Percentiles rank a stretch among this genome's conserved stretches.
Conservation (phyloP, 2,888 invertebrate species). For the Laothoe populi region DNA sequence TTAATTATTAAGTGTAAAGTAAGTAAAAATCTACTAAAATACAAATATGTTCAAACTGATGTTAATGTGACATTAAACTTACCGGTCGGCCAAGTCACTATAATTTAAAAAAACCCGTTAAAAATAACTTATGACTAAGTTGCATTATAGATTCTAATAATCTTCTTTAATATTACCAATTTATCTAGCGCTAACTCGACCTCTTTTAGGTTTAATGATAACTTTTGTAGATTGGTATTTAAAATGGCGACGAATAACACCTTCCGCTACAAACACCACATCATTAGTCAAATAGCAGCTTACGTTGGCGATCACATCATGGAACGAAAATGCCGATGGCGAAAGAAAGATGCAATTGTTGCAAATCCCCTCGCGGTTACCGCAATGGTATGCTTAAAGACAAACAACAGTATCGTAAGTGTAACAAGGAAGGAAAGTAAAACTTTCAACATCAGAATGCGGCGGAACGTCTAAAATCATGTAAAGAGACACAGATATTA, state of each 20-base stretch:
- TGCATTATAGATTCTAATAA: too few species aligned
- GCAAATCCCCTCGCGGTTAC: not conserved
- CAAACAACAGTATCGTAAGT: constrained; percentile 14
- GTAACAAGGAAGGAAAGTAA: constrained; percentile 25
- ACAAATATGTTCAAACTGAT: too few species aligned
- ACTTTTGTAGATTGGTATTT: too few species aligned
- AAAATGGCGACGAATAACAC: not conserved
- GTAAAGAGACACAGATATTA: constrained; percentile 47
- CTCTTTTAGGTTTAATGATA: too few species aligned
- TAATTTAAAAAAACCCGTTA: too few species aligned
- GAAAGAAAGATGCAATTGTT: not conserved
- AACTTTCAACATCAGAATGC: constrained; percentile 39
- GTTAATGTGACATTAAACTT: too few species aligned
- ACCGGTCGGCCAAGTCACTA: too few species aligned
- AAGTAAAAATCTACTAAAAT: too few species aligned
- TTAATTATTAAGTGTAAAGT: too few species aligned
- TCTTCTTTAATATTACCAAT: too few species aligned
- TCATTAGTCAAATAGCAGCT: not conserved
- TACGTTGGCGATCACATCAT: not conserved
- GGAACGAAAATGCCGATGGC: not conserved
- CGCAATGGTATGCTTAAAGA: not conserved
- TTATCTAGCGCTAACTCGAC: too few species aligned
- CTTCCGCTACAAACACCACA: not conserved
- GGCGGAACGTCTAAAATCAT: constrained; percentile 45
- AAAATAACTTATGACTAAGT: too few species aligned